Base-by-base conservation (phyloP, 2,113 vertebrate genomes). In the Symphodus melops region DNA sequence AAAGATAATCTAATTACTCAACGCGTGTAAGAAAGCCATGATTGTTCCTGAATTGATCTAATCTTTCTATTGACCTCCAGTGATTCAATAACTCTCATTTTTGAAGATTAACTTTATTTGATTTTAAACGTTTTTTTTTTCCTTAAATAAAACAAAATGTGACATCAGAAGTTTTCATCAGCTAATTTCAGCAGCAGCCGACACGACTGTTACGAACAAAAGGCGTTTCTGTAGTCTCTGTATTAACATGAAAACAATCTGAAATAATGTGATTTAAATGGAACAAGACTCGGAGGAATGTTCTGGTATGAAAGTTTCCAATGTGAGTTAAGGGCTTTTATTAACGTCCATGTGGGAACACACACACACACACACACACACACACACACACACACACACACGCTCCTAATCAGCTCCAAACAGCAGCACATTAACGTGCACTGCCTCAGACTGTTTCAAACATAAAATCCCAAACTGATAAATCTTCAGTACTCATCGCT, bases 401-500 rank as follows among this genome's bases (percentile, higher is more conserved):
- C 28, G 6, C 5, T 2, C 28, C 28, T 33, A 33, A 33, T 33
- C 16, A 33, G 8, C 7, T 13, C 33, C 12, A 56, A 17, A 56
- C 54, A 28, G 12, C 7, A 14, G 28, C 13, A 3, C 28, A 55
- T 21, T 25, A 46, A 48, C 46, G 19, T 48, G 46, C 14, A 13
- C 16, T 55, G 25, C 23, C 28, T 56, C 13, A 56, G 54, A 14
- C 19, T 46, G 7, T 63, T 28, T 28, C n/a, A n/a, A n/a, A n/a
- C 5, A 3, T 28, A 28, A 28, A 28, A 28, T 28, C 28, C 2
- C 28, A 33, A 33, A 59, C 63, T 16, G 9, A 37, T 7, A 28
- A 52, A 16, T 23, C 0, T 3, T 28, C 1, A n/a, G 49, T 46
- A 36, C 12, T 12, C 0, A 59, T 19, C 58, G 96, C 97, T 94